Evolutionary conservation across 23 tunicate genomes (phyloP), one percentile per base, ranked within the genome.

Genomic region (Corella eumyota): DNA sequence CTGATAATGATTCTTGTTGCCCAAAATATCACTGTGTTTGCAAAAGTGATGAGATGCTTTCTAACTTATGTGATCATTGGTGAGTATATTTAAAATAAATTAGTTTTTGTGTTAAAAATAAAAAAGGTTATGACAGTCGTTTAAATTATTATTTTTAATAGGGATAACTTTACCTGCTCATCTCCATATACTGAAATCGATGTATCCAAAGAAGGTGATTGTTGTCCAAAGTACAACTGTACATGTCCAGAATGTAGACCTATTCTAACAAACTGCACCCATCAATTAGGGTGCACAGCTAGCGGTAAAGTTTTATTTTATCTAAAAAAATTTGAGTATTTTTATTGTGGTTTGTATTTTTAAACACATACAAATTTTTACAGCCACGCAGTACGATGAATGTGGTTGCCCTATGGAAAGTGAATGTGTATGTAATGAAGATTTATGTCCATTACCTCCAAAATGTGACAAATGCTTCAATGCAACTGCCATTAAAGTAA

Each of bases 371-470:
- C 15, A 11, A 11, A 9, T 15, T 40, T 15, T 40, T 25, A 20
- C 60, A 54, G 60, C 29, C 3, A 54, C 30, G 33, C 2, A 54
- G 30, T 33, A 54, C 4, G 60, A 54, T 33, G 11, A 11, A 5
- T 54, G 60, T 7, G 60, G 30, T 2, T 54, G 60, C 30, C 60
- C 60, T 13, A 24, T 54, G 15, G 25, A 54, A 7, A 54, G 60
- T 33, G 60, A 54, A 17, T 54, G 60, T 7, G 23, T 17, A 23
- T 54, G 60, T 7, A 54, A 54, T 54, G 33, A 22, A 17, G 23
- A 54, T 2, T 23, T 54, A 22, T n/a, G n/a, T n/a, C n/a, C n/a
- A n/a, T n/a, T 3, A 61, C 13, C 66, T 3, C 47, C 47, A 6
- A 26, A 34, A 3, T 61, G 66, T 34, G 66, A 26, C 4, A 32